Percentiles rank a stretch among this genome's conserved stretches.
phyloP scores from a whole-genome alignment of 2,797 vertebrate species.

The Garrulus glandarius region DNA sequence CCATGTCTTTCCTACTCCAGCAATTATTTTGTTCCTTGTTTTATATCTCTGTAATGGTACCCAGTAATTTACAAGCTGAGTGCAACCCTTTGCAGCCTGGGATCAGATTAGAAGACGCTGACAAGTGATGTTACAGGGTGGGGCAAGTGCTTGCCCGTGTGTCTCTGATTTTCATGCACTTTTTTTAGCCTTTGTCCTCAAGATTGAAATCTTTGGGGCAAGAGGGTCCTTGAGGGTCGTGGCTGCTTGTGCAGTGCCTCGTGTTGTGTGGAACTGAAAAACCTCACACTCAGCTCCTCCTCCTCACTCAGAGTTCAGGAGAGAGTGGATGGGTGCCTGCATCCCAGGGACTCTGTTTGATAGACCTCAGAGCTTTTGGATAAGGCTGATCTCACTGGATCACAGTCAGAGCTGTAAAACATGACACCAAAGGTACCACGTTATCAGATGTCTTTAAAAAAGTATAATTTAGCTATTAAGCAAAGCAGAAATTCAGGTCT shows the following conservation, averaged over 20 bases:
- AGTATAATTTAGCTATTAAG: not conserved
- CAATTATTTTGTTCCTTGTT: slow-evolving; percentile 17
- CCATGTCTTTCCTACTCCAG: not conserved
- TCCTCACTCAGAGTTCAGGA: not conserved
- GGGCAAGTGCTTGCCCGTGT: not conserved
- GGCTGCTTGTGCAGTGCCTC: not conserved
- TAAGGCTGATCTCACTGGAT: not conserved
- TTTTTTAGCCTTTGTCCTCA: not conserved
- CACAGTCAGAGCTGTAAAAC: not conserved
- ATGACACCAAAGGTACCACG: not conserved
- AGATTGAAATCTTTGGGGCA: not conserved
- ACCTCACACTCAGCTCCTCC: not conserved
- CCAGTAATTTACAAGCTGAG: not conserved
- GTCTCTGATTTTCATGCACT: not conserved
- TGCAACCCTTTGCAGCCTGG: not conserved
- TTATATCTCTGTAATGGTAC: not conserved
- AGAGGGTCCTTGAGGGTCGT: not conserved
- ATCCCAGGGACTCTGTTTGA: not conserved
- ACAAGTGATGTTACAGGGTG: not conserved
- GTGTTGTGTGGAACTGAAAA: not conserved
- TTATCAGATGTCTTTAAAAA: not conserved
- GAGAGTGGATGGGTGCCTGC: not conserved
- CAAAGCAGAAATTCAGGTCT: not conserved
- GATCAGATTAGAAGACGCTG: slow-evolving; percentile 40
- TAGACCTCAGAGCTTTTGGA: not conserved